phyloP scores from a whole-genome alignment of 2,113 vertebrate genomes.

The Charadrius vociferus region DNA sequence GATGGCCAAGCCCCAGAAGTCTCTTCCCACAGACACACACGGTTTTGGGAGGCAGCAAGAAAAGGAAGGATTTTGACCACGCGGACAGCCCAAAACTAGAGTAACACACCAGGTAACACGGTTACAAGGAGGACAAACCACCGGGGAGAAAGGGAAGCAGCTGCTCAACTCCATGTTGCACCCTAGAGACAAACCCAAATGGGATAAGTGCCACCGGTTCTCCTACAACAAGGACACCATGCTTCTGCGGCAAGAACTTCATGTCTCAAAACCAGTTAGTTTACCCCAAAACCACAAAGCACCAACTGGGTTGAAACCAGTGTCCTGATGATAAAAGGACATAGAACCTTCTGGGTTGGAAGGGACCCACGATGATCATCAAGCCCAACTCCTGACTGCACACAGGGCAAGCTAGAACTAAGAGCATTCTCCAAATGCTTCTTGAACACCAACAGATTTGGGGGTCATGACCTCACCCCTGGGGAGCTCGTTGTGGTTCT shows the following conservation, averaged over 20 bases:
- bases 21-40: neutral
- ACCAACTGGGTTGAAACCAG: neutral
- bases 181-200: neutral
- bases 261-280: neutral
- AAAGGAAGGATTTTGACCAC: neutral
- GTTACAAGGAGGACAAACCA: neutral
- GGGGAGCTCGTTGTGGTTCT: neutral
- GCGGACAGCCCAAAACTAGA: accelerated
- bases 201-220: neutral
- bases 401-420: neutral
- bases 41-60: neutral
- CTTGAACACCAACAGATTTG: neutral
- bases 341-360: neutral
- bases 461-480: neutral
- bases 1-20: neutral
- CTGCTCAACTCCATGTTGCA: neutral
- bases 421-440: neutral
- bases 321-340: too few species aligned
- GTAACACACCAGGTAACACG: accelerated
- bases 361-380: neutral
- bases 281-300: neutral
- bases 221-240: neutral
- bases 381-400: neutral
- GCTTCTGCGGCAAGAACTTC: neutral
- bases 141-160: neutral